Base-by-base conservation (phyloP, 1,140 invertebrate species). In the Doryteuthis pealeii region DNA sequence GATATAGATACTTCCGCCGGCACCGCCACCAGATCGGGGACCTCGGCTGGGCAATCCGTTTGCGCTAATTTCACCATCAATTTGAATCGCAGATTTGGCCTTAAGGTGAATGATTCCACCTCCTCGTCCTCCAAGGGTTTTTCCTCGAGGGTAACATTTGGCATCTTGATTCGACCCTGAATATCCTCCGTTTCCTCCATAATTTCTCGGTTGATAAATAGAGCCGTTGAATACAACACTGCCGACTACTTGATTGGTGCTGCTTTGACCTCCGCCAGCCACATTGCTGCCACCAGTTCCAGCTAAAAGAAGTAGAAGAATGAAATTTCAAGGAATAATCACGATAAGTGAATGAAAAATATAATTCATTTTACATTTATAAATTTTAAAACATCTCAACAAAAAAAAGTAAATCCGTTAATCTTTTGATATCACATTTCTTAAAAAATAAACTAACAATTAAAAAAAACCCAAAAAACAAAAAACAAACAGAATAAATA, bases 251-350 rank as follows among this genome's bases (percentile, higher is more conserved):
- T 68, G 18, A 33, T 80, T 78, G 71, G 75, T 68, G 43, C 68
- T 69, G 4, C 77, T 81, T 71, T 83, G 80, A 70, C 83, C 83
- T 33, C 83, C 83, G 15, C 78, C 79, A 35, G 80, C 83, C 35
- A 78, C 83, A 76, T 79, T 79, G 35, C 83, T 81, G 43, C 80
- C 83, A 32, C 83, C 83, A 71, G 80, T 79, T 4, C 81, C 83
- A 76, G 80, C 82, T 83, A 35, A 35, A 28, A 31, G 30, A 73
- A 3, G 10, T 35, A 35, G 2, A 3, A 40, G 3, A 3, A 40
- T 40, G 35, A 40, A 40, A 40, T 5, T 40, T 40, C 4, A 40
- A 40, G 10, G 10, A 40, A 40, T 5, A 40, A n/a, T n/a, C n/a
- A n/a, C n/a, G n/a, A n/a, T n/a, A n/a, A n/a, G n/a, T n/a, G n/a